Conservation (phyloP, 2,797 vertebrate genomes). For the Etheostoma perlongum region DNA sequence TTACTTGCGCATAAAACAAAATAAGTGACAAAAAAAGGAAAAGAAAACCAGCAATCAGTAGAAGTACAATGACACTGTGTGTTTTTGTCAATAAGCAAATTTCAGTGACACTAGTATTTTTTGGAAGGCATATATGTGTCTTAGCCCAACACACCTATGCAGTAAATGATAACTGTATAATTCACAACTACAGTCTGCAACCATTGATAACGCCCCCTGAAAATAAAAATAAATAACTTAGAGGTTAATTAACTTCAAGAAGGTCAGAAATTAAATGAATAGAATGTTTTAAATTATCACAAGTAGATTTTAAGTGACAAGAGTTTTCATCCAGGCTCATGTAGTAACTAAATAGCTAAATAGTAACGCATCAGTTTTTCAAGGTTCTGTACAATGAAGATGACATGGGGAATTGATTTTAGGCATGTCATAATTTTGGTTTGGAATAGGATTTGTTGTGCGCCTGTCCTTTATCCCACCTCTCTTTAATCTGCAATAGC, state of each 20-base stretch:
- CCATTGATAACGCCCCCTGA: no score
- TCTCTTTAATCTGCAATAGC: slow-evolving; percentile 48
- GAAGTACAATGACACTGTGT: background rate
- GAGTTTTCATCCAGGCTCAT: background rate
- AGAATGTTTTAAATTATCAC: background rate
- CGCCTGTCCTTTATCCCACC: slow-evolving; percentile 22
- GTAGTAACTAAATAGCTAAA: background rate
- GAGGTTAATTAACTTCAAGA: no score
- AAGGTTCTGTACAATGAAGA: background rate
- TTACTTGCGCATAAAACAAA: slow-evolving; percentile 23
- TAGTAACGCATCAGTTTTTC: background rate
- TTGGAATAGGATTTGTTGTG: slow-evolving; percentile 9
- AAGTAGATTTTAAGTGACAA: background rate
- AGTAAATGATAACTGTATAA: background rate
- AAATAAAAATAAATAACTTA: no score
- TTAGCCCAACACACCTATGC: no score
- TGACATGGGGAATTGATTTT: background rate
- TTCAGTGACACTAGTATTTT: no score
- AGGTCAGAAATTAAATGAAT: background rate
- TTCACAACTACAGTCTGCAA: background rate
- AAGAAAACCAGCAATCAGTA: background rate
- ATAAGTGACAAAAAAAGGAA: slow-evolving; percentile 1
- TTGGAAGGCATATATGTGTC: no score
- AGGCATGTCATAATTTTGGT: background rate
- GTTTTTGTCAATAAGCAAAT: slow-evolving; percentile 12